Percentiles rank a stretch among this genome's conserved stretches.
phyloP scores from a whole-genome alignment of 1,140 invertebrate species.

The Psix sp. region DNA sequence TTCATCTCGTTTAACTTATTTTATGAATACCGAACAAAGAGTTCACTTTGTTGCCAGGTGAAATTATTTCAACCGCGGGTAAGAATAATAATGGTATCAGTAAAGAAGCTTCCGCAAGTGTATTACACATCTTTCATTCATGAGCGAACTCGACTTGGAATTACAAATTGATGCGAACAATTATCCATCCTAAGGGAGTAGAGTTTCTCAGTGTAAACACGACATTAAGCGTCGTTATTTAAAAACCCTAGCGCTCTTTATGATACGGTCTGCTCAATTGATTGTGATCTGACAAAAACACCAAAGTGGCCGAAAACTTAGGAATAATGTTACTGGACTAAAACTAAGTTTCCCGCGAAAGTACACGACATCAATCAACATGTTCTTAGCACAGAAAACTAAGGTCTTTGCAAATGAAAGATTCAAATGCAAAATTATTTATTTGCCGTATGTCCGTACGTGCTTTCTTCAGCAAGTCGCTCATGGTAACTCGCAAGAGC shows the following conservation, averaged over 20 bases:
- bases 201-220: conserved; percentile 17
- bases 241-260: neutral
- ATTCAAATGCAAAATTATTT: too few species aligned
- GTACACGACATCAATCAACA: too few species aligned
- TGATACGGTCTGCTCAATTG: neutral
- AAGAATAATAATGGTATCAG: neutral
- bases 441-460: too few species aligned
- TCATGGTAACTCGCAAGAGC: too few species aligned
- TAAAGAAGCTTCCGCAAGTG: neutral
- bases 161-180: conserved; percentile 16
- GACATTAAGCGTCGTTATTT: neutral
- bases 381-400: too few species aligned
- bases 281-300: too few species aligned
- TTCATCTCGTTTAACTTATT: conserved; percentile 9
- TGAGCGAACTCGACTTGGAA: neutral
- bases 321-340: too few species aligned
- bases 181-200: too few species aligned
- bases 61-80: conserved; percentile 2
- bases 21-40: neutral
- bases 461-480: too few species aligned
- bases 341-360: too few species aligned
- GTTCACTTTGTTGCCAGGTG: neutral
- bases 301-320: too few species aligned
- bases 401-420: too few species aligned
- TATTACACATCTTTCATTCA: conserved; percentile 12